Evolutionary conservation across 2,113 vertebrate species (phyloP).

Genomic region (Neogale vison): DNA sequence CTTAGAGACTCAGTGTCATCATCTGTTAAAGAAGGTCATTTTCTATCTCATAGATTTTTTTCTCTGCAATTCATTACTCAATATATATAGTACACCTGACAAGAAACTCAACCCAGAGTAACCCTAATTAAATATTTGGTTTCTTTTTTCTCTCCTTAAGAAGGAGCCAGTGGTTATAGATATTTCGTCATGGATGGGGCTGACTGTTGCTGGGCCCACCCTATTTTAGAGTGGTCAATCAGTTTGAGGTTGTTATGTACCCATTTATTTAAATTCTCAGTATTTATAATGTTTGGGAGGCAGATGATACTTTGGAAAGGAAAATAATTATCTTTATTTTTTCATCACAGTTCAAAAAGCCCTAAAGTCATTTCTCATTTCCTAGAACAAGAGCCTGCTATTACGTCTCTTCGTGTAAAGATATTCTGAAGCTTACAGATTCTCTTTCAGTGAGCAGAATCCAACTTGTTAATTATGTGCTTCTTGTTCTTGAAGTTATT

Average conservation of each 20-base stretch:
- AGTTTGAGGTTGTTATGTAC: background rate
- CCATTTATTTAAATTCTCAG: background rate
- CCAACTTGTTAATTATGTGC: background rate
- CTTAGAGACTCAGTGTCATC: background rate
- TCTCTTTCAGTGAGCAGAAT: background rate
- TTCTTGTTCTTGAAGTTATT: background rate
- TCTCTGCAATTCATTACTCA: conserved; percentile 9
- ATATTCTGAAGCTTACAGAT: background rate
- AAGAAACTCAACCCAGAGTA: background rate
- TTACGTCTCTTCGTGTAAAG: background rate
- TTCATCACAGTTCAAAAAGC: background rate
- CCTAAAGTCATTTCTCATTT: background rate
- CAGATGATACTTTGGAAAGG: background rate
- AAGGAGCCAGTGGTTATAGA: background rate
- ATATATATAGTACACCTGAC: background rate
- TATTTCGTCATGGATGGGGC: background rate
- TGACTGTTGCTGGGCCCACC: background rate
- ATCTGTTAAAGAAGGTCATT: conserved; percentile 37
- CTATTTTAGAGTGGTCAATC: background rate
- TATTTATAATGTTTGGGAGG: background rate
- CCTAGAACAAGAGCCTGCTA: background rate
- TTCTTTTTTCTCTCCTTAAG: background rate
- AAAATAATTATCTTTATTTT: background rate
- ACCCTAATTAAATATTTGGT: conserved; percentile 12
- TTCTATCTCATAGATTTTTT: background rate